Conservation (phyloP, 2,888 invertebrate genomes). For the Deilephila elpenor region DNA sequence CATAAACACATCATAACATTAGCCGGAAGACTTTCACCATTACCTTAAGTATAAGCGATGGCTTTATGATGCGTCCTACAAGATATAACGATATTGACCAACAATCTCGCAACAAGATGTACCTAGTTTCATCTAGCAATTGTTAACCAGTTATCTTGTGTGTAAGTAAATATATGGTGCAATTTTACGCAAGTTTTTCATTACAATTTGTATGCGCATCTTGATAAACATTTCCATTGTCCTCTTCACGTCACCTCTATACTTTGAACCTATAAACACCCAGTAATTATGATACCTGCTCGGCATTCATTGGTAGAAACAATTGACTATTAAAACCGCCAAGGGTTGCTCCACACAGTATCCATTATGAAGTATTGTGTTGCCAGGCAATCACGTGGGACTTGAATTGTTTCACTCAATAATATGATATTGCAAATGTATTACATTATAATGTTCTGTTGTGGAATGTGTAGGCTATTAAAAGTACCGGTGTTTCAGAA, state of each 20-base stretch:
- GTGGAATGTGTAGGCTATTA: not conserved
- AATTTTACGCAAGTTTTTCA: not conserved
- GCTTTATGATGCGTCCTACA: not conserved
- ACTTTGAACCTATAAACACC: conserved; percentile 25
- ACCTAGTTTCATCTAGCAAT: not conserved
- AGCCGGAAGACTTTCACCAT: conserved; percentile 8
- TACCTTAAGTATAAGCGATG: not conserved
- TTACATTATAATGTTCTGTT: not conserved
- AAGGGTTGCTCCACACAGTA: conserved; percentile 42
- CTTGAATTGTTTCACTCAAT: not conserved
- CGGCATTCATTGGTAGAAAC: conserved; percentile 49
- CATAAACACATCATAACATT: conserved; percentile 4
- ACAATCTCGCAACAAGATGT: not conserved
- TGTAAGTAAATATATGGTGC: not conserved
- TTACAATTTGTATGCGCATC: not conserved
- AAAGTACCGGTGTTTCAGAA: not conserved
- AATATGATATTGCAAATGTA: conserved; percentile 7
- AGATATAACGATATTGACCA: not conserved
- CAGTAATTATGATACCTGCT: conserved; percentile 36
- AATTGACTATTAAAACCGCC: conserved; percentile 60
- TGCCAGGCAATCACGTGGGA: not conserved
- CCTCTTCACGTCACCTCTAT: conserved; percentile 10
- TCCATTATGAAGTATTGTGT: conserved; percentile 12
- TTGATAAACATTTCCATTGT: conserved; percentile 3
- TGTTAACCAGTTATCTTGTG: not conserved